Conservation (phyloP, 2,888 invertebrate genomes). For the Pachycephus smyrnensis region DNA sequence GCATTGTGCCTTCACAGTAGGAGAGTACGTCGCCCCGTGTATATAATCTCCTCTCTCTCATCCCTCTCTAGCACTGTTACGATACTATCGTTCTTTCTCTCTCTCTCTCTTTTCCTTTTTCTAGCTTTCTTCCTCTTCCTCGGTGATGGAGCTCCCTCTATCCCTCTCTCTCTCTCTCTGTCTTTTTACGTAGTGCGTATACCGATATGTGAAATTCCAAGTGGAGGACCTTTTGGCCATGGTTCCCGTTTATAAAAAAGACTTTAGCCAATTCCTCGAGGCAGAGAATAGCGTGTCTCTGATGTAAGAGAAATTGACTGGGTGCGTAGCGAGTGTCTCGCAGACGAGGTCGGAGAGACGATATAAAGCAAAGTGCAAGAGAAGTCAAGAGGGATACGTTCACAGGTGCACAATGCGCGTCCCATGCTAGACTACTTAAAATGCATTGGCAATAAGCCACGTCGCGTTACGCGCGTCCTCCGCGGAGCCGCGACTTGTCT, state of each 20-base stretch:
- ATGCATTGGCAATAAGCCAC: conserved; percentile 65
- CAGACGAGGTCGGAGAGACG: background rate
- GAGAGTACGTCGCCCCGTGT: conserved; percentile 25
- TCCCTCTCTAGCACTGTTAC: background rate
- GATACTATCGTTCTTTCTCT: background rate
- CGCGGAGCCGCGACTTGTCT: conserved; percentile 8
- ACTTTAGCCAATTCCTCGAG: background rate
- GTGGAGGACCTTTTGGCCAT: background rate
- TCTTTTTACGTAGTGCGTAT: background rate
- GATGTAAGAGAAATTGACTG: background rate
- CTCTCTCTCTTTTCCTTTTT: too few relatives aligned
- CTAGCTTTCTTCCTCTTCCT: background rate
- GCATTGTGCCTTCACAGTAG: conserved; percentile 49
- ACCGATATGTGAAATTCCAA: background rate
- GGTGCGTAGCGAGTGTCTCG: background rate
- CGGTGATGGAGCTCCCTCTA: background rate
- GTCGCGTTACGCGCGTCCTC: conserved; percentile 54
- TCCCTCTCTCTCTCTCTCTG: background rate
- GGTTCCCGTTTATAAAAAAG: background rate
- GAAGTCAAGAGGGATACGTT: background rate
- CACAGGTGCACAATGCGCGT: conserved; percentile 26
- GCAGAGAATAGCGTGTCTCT: background rate
- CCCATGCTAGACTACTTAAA: conserved; percentile 59
- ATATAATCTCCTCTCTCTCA: background rate
- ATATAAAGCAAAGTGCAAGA: background rate